Evolutionary conservation across 2,797 vertebrate genomes (phyloP).

Genomic region (Sebastes trivittatus): DNA sequence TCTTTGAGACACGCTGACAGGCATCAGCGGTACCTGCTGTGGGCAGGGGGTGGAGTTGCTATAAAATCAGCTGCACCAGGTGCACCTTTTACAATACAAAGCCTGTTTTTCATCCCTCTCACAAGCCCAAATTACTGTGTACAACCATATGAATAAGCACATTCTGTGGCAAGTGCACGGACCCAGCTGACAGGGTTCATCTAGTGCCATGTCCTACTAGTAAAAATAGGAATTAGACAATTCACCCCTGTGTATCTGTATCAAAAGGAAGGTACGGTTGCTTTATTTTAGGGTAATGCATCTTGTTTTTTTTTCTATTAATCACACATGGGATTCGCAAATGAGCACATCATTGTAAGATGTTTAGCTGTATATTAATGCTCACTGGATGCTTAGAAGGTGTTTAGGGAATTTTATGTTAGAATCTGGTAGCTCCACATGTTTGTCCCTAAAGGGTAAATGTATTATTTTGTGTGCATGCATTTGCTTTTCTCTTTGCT

Average conservation of each 20-base stretch:
- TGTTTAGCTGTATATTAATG: constrained; percentile 32
- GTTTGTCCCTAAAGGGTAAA: constrained; percentile 28
- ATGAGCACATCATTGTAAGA: constrained; percentile 40
- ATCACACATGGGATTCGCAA: constrained; percentile 39
- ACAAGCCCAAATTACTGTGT: neutral
- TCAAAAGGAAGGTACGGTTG: neutral
- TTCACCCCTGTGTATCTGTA: neutral
- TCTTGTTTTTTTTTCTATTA: neutral
- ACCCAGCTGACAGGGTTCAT: neutral
- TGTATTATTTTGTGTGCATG: neutral
- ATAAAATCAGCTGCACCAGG: neutral
- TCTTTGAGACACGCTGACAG: neutral
- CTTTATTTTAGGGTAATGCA: constrained; percentile 14
- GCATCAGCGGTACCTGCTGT: neutral
- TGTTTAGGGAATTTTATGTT: constrained; percentile 18
- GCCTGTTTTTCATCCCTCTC: neutral
- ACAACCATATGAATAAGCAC: neutral
- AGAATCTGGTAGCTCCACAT: constrained; percentile 13
- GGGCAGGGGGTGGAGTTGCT: neutral
- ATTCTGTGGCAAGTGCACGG: neutral
- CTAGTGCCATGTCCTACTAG: neutral
- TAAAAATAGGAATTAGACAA: neutral
- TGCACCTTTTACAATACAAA: neutral
- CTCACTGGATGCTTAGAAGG: constrained; percentile 14
- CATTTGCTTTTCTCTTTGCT: constrained; percentile 7